Percentiles rank a stretch among this genome's conserved stretches.
phyloP scores from a whole-genome alignment of 2,113 vertebrate species.

The Peromyscus leucopus region DNA sequence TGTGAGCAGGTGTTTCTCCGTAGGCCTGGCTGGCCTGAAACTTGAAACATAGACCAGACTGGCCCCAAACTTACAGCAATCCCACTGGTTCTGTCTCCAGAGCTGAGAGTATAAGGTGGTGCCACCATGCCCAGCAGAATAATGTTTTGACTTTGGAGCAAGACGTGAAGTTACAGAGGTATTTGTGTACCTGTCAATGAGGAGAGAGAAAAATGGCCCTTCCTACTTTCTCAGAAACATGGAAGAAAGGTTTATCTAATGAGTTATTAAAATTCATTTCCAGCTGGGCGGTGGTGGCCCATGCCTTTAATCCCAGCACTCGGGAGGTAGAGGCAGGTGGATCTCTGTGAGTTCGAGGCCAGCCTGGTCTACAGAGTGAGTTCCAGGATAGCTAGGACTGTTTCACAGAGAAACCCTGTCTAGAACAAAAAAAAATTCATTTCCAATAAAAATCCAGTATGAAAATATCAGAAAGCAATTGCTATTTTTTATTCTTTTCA shows the following conservation, averaged over 20 bases:
- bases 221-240: not conserved
- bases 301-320: too few relatives aligned
- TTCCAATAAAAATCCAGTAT: conserved; percentile 19
- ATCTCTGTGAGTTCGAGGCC: too few relatives aligned
- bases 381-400: too few relatives aligned
- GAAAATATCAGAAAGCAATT: conserved; percentile 7
- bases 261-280: not conserved
- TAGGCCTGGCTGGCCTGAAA: not conserved
- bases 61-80: not conserved
- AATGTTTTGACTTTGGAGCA: not conserved
- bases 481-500: not conserved
- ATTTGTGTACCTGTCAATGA: not conserved
- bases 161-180: not conserved
- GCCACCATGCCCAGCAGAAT: too few relatives aligned
- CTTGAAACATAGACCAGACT: not conserved
- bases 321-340: too few relatives aligned
- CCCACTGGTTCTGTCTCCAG: not conserved
- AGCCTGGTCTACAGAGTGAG: too few relatives aligned
- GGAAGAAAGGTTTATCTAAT: not conserved
- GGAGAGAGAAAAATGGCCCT: not conserved
- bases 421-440: not conserved
- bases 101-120: not conserved
- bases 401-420: too few relatives aligned
- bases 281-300: too few relatives aligned
- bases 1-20: not conserved